Percentiles rank a stretch among this genome's conserved stretches.
phyloP scores from a whole-genome alignment of 2,113 vertebrate genomes.

The Capricornis sumatraensis region DNA sequence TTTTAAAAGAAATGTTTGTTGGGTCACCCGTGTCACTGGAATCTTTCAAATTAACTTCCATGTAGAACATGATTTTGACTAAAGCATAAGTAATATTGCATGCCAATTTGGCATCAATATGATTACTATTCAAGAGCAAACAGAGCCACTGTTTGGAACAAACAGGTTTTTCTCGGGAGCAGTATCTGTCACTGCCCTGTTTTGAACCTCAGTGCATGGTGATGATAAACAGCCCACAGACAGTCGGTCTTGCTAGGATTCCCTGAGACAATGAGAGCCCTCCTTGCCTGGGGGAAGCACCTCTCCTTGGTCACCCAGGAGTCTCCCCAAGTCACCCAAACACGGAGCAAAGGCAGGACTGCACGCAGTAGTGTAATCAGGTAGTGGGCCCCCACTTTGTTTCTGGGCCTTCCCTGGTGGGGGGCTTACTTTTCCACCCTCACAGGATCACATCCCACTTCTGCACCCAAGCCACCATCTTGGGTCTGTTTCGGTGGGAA shows the following conservation, averaged over 20 bases:
- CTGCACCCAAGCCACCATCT: not conserved
- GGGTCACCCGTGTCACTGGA: no score
- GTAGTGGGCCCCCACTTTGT: no score
- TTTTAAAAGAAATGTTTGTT: not conserved
- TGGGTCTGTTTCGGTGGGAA: not conserved
- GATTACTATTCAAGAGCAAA: not conserved
- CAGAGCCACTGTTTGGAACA: not conserved
- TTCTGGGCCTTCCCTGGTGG: not conserved
- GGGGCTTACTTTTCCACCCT: not conserved
- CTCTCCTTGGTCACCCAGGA: not conserved
- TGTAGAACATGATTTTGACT: not conserved
- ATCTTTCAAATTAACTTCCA: not conserved
- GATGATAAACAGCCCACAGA: not conserved
- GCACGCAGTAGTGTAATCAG: accelerated
- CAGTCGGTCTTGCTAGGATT: not conserved
- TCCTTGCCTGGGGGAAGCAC: not conserved
- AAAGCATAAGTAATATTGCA: not conserved
- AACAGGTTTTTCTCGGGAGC: not conserved
- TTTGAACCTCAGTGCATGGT: not conserved
- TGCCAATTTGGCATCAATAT: not conserved
- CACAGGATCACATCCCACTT: not conserved
- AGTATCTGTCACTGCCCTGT: not conserved
- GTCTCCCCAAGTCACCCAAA: not conserved
- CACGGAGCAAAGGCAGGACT: accelerated
- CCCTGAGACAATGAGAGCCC: not conserved